These are phyloP conservation scores for Porites australiensis DNA, from an alignment of 64 coral and sea anemone genomes.

Conservation along the genomic window DNA sequence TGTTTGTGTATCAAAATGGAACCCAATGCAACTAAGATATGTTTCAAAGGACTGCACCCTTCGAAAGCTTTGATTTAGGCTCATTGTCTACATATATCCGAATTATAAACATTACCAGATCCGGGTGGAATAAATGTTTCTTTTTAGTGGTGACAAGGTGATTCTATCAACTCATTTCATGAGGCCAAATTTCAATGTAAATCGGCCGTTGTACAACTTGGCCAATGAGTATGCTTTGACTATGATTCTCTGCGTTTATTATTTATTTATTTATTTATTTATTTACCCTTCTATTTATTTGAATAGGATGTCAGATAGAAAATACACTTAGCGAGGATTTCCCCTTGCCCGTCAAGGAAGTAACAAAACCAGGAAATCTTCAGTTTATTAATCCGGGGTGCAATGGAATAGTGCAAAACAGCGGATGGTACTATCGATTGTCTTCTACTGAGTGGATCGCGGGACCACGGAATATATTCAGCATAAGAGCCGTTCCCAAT, in stretches of 20 bases:
- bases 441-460: neutral
- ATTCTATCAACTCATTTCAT: too few species aligned
- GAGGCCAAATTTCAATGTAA: too few species aligned
- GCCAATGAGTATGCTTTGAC: too few species aligned
- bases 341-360: neutral
- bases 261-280: neutral
- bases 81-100: too few species aligned
- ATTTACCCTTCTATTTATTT: neutral
- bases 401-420: neutral
- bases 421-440: neutral
- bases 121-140: neutral
- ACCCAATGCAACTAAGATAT: too few species aligned
- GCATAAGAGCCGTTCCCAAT: neutral
- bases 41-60: too few species aligned
- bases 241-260: too few species aligned
- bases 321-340: neutral
- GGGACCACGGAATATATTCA: neutral
- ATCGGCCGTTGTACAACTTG: too few species aligned
- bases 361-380: neutral
- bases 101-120: too few species aligned
- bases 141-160: too few species aligned
- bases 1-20: too few species aligned
- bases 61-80: too few species aligned
- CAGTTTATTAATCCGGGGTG: neutral
- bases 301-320: neutral